Evolutionary conservation across 2,797 vertebrate species (phyloP), one percentile per base, ranked within the genome.

Genomic region (Malurus leucopterus): DNA sequence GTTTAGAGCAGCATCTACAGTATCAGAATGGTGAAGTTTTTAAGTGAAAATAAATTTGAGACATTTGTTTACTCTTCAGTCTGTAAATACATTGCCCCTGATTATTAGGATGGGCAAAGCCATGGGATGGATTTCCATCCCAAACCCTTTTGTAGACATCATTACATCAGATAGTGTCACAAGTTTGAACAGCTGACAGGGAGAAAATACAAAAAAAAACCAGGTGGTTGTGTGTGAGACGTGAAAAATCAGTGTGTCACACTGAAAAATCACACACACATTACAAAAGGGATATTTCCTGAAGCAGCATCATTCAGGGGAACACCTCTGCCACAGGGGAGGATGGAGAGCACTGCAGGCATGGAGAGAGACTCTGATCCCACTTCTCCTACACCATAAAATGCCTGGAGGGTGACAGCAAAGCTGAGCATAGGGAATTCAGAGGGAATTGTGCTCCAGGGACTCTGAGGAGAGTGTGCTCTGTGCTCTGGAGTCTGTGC

Each of bases 101-200:
- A 55, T 10, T 0, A 0, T 30, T 9, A 22, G 0, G 2, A 40
- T 0, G 1, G 77, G 6, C 24, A 71, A 18, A 19, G 20, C 6
- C 22, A 15, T 19, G 29, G 65, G 20, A 21, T 20, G 15, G 23
- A 59, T n/a, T 65, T 75, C 24, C 21, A 63, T 8, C 40, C 36
- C 18, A 55, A 90, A 59, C 4, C 4, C 10, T 40, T 72, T 29
- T 78, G 32, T 34, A 72, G 55, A 17, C 22, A 9, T 17, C 49
- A 10, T 49, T 24, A 11, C 3, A 22, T 29, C 32, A 6, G 1
- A 6, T 8, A 22, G 34, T 10, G n/a, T n/a, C 29, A 51, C 21
- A 62, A 26, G 18, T 34, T 44, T 62, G 14, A 64, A 19, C 8
- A 62, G 23, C 6, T 80, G 43, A 23, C 8, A 29, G 15, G 21